Evolutionary conservation across 1,140 invertebrate species (phyloP), one percentile per base, ranked within the genome.

Genomic region (Monomorium pharaonis): DNA sequence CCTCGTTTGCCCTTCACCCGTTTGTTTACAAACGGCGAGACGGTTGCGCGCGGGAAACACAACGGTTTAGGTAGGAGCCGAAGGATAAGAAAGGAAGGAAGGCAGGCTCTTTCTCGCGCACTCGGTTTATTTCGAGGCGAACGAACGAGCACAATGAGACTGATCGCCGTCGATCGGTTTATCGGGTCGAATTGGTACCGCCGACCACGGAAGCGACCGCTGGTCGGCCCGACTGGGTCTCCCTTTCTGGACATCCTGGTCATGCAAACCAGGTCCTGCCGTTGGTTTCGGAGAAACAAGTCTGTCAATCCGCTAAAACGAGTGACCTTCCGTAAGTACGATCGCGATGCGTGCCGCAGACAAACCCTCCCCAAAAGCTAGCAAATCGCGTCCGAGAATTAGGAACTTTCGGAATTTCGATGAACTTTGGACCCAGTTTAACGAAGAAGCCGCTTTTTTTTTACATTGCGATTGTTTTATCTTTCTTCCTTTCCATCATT

Each of bases 181-280:
- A 16, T 72, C 42, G 84, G 84, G 37, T 90, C 89, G 56, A 91
- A 92, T 78, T 93, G 94, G 62, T 92, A 92, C 70, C 92, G 94
- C 18, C 90, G 94, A 67, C 87, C 92, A 21, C 88, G 93, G 2
- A 93, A 92, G 67, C 93, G 92, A 89, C 93, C 94, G 56, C 87
- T 95, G 58, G 92, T 94, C 76, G 94, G 94, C 12, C 94, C 94
- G 0, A 95, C 94, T 0, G 94, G 94, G 30, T 94, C 92, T 3
- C 94, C 94, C 3, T 89, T 88, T 56, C 84, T 95, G 21, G 94
- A 95, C 63, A 92, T 91, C 65, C 54, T 95, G 6, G 70, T 91
- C 16, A 54, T 87, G 9, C 91, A 93, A 63, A 94, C 92, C 6
- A 94, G 90, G 56, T 58, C 91, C 3, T 92, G 91, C 74, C 91